Conservation (phyloP, 2,113 vertebrate genomes). For the Pyxicephalus adspersus region DNA sequence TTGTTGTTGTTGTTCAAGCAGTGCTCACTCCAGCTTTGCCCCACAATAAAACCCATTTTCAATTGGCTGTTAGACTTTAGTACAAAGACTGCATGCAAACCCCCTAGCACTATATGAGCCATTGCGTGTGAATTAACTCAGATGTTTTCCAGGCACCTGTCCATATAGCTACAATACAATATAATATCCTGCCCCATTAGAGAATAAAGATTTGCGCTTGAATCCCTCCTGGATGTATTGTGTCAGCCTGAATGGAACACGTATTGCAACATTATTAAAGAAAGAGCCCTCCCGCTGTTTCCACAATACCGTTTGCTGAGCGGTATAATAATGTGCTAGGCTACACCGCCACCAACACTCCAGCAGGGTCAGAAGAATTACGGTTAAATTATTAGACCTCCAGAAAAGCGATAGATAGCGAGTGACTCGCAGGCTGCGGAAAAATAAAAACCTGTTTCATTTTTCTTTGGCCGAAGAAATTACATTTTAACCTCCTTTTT, state of each 20-base stretch:
- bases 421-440: constrained; percentile 33
- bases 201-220: not conserved
- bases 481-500: constrained; percentile 65
- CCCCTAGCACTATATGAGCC: too few species aligned
- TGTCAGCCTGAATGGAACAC: constrained; percentile 20
- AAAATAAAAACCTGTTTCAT: constrained; percentile 52
- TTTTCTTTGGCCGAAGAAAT: constrained; percentile 62
- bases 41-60: too few species aligned
- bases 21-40: too few species aligned
- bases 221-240: constrained; percentile 4
- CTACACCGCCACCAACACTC: constrained; percentile 25
- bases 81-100: too few species aligned
- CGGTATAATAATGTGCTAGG: constrained; percentile 24
- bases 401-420: constrained; percentile 55
- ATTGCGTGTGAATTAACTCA: not conserved
- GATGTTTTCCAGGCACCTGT: not conserved
- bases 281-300: not conserved
- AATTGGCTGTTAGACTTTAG: too few species aligned
- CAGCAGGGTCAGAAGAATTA: constrained; percentile 55
- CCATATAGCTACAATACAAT: not conserved
- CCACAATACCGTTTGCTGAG: constrained; percentile 20
- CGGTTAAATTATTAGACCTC: constrained; percentile 55
- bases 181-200: constrained; percentile 2
- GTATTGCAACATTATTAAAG: constrained; percentile 22
- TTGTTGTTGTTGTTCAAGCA: too few species aligned